Base-by-base conservation (phyloP, 2,797 vertebrate genomes). In the Micromesistius poutassou region DNA sequence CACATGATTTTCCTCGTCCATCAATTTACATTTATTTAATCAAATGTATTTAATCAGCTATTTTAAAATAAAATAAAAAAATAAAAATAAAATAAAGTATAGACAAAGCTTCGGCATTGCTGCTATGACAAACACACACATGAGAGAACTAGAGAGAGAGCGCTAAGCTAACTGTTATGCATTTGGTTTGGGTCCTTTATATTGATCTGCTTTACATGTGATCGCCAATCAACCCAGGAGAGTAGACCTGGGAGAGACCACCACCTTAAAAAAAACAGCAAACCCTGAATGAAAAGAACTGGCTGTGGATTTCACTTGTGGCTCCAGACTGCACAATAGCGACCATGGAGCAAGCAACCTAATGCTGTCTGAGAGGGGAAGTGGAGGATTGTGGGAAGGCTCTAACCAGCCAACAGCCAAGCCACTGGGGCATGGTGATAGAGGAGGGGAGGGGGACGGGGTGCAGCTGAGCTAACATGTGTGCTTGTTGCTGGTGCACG, bases 381-480 rank as follows among this genome's bases (percentile, higher is more conserved):
- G 73, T 77, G 83, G 83, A 76, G 62, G 62, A 84, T 82, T 83
- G 75, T 80, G 79, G 84, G 87, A 85, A 71, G 80, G 84, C 80
- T 87, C 75, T 80, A 81, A 74, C 38, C 73, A 68, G 35, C 74
- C 81, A 80, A 80, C 85, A 76, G 84, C 85, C 87, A 85, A 84
- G 78, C 79, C 90, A 79, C 66, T 78, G 85, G 85, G 87, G 89
- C 89, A 82, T 82, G 76, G 5, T 86, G 68, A 71, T 71, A 70
- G 28, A 76, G 80, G 84, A 91, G 84, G 81, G 77, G 81, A 25
- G 55, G 55, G 55, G 46, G 46, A 5, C 36, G 78, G 35, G 25
- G 86, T 83, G 86, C 89, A 91, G 89, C 91, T 88, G 88, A 92
- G 87, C 87, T 92, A 91, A 92, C 82, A 25, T 71, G 77, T 73